Base-by-base conservation (phyloP, 2,888 invertebrate species). In the Orchesella flavescens region DNA sequence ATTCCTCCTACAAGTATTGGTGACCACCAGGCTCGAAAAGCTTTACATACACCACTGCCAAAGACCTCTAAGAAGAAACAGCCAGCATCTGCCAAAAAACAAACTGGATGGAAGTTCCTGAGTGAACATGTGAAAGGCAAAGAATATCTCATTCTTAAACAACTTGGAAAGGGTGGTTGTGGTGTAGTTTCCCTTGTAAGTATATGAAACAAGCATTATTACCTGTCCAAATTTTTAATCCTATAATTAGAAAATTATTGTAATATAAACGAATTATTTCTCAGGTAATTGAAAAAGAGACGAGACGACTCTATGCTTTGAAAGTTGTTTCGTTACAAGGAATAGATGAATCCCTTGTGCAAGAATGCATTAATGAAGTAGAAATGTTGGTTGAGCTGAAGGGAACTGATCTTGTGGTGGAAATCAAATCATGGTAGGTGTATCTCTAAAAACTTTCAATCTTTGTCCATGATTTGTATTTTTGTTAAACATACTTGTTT, bases 331-430 rank as follows among this genome's bases (percentile, higher is more conserved):
- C 95, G 90, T 91, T 98, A 71, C 93, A 92, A 21, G 93, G 93
- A 15, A 90, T 91, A 23, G 96, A 96, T 90, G 92, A 93, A 71
- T 92, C 93, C 13, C 92, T 94, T 34, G 93, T 94, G 0, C 92
- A 94, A 87, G 95, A 96, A 44, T 98, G 95, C 90, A 91, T 95
- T 86, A 97, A 98, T 89, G 99, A 99, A 91, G 95, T 98, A 66
- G 92, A 94, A 81, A 91, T 97, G 88, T 91, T 99, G 84, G 91
- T 94, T 55, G 93, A 94, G 88, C 92, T 98, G 53, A 96, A 97
- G 90, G 93, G 94, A 86, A 95, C 95, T 82, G 93, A 94, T 81
- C 93, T 94, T 88, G 95, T 99, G 82, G 94, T 99, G 88, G 93
- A 93, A 85, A 93, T 99, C 89, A 94, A 93, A 90, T 96, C 96